These are phyloP conservation scores for Scolopax mira DNA, from an alignment of 2,113 vertebrate genomes.

Conservation along the genomic window DNA sequence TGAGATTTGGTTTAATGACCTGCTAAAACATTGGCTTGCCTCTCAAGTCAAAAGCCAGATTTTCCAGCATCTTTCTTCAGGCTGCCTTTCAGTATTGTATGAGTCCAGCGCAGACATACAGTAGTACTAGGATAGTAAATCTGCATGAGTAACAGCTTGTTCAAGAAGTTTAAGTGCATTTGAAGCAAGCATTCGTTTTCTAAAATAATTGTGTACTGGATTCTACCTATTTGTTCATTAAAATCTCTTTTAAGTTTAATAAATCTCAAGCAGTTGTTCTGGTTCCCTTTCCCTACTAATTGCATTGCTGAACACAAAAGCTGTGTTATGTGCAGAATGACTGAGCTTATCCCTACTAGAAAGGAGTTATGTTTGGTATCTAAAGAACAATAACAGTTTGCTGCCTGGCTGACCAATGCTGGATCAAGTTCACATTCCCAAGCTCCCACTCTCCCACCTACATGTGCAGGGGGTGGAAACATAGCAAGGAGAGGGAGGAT, in stretches of 20 bases:
- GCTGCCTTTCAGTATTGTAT: neutral
- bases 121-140: neutral
- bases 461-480: constrained; percentile 22
- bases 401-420: constrained; percentile 83
- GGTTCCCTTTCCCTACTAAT: constrained; percentile 45
- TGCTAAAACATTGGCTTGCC: neutral
- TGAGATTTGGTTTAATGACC: neutral
- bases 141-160: neutral
- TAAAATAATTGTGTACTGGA: neutral
- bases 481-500: constrained; percentile 23
- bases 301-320: constrained; percentile 75
- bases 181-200: neutral
- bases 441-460: constrained; percentile 80
- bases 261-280: constrained; percentile 31
- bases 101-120: neutral
- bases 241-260: constrained; percentile 45
- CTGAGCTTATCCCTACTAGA: constrained; percentile 70
- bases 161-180: neutral
- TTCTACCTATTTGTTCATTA: constrained; percentile 5
- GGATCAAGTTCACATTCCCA: constrained; percentile 81
- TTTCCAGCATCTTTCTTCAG: neutral
- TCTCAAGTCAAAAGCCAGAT: neutral
- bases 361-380: constrained; percentile 87
- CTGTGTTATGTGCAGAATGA: constrained; percentile 76
- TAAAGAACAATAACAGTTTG: constrained; percentile 87